Base-by-base conservation (phyloP, 2,797 vertebrate genomes). In the Eupleurogrammus muticus region DNA sequence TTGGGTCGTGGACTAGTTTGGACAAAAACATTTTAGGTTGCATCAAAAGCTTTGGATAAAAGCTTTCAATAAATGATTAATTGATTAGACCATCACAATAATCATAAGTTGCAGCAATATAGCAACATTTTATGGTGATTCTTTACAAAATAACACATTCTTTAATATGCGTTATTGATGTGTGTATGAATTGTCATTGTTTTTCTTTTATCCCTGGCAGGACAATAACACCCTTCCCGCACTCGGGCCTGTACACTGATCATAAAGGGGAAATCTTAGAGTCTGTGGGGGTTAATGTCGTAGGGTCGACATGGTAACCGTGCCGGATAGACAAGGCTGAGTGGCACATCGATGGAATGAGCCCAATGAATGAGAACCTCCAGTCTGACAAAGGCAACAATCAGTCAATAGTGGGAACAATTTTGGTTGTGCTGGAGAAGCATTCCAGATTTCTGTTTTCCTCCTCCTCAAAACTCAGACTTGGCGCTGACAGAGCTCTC, bases 401-500 rank as follows among this genome's bases (percentile, higher is more conserved):
- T 57, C 38, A 56, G 9, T n/a, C 14, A 42, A 59, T 2, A 36
- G 23, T 65, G n/a, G 35, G 49, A 38, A 6, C 34, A n/a, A 24
- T 65, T 49, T 28, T 50, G 42, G 28, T 52, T 65, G 38, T 40
- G 44, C 21, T 59, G 10, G 34, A 54, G 44, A 55, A 2, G 7
- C 10, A 42, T 66, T 63, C 32, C 1, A 7, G 16, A 28, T 44
- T 1, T 0, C n/a, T 46, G 19, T 56, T 78, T 1, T n/a, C 23
- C 19, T 49, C 57, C 14, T n/a, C 32, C 16, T 94, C 76, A 94
- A 75, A 94, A 88, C 85, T 95, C 94, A 0, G 98, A 97, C 88
- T 96, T 97, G 75, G 96, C 96, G 1, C 97, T 99, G 28, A 98
- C 76, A 0, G 97, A 98, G 80, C 97, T 99, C 84, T 98, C 97